Evolutionary conservation across 2,888 invertebrate genomes (phyloP).

Genomic region (Itoplectis maculator): DNA sequence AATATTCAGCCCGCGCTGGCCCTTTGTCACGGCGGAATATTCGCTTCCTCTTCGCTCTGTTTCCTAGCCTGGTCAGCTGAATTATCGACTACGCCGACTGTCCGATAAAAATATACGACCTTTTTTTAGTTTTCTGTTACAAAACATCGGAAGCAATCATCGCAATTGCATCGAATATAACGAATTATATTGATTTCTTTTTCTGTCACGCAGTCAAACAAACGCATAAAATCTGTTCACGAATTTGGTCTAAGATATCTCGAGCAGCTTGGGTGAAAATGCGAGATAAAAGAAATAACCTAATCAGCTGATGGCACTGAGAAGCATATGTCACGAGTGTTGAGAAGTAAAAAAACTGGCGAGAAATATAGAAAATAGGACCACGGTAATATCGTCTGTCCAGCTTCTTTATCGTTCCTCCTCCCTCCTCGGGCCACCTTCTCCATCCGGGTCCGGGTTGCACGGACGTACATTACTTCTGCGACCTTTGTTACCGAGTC

Average conservation of each 20-base stretch:
- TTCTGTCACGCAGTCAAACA: no score
- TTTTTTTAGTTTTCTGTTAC: no score
- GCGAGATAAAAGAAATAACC: neutral
- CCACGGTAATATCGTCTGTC: neutral
- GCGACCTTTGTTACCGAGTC: slow-evolving; percentile 28
- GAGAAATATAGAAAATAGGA: neutral
- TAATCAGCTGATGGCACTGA: neutral
- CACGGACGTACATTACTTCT: slow-evolving; percentile 12
- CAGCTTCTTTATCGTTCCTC: slow-evolving; percentile 3
- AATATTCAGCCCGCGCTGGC: slow-evolving; percentile 29
- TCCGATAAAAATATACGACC: slow-evolving; percentile 22
- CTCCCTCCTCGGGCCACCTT: neutral
- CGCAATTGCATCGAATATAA: neutral
- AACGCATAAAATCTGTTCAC: no score
- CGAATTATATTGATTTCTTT: no score
- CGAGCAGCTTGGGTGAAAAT: no score
- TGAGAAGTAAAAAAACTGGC: neutral
- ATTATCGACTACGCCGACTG: slow-evolving; percentile 15
- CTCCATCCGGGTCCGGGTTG: slow-evolving; percentile 4
- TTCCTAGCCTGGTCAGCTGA: neutral
- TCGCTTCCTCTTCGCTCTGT: slow-evolving; percentile 7
- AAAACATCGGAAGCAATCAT: neutral
- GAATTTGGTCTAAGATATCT: no score
- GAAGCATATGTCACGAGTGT: neutral
- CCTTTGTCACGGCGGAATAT: slow-evolving; percentile 29